Conservation (phyloP, 2,113 vertebrate species). For the Takifugu bimaculatus region DNA sequence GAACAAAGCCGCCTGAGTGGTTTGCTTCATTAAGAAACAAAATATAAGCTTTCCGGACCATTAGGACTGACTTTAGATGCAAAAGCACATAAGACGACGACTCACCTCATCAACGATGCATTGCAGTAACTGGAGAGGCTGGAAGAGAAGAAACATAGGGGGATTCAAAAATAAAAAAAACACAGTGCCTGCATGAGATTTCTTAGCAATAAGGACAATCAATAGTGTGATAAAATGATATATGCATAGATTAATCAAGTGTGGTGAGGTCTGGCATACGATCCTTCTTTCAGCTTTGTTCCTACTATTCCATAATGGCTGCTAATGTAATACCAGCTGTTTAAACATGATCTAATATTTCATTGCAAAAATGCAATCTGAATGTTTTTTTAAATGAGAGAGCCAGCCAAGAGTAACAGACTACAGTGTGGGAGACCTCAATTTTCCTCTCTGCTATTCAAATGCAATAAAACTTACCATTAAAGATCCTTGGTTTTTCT, state of each 20-base stretch:
- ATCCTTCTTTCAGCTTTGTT: constrained; percentile 78
- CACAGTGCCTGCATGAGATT: constrained; percentile 83
- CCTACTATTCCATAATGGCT: constrained; percentile 96
- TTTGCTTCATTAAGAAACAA: constrained; percentile 99
- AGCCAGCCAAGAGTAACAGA: constrained; percentile 86
- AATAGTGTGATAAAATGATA: constrained; percentile 91
- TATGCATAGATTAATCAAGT: constrained; percentile 95
- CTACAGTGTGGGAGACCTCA: constrained; percentile 77
- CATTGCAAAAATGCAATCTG: constrained; percentile 88
- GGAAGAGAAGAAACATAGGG: constrained; percentile 62
- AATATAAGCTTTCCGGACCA: constrained; percentile 99
- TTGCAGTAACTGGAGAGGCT: constrained; percentile 99
- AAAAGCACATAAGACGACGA: constrained; percentile 99
- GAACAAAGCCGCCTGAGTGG: constrained; percentile 88
- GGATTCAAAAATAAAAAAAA: constrained; percentile 44
- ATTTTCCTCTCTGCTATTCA: constrained; percentile 50
- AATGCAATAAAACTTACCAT: constrained; percentile 96
- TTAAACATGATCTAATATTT: constrained; percentile 89
- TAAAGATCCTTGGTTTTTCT: constrained; percentile 99
- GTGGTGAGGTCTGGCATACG: constrained; percentile 89
- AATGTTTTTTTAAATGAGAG: constrained; percentile 88
- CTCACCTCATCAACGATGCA: constrained; percentile 99
- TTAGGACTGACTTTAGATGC: constrained; percentile 99
- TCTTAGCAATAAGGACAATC: constrained; percentile 92
- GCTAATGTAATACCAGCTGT: constrained; percentile 94